These are phyloP conservation scores for Drosophila truncata DNA, from an alignment of 1,140 invertebrate genomes.

Conservation along the genomic window DNA sequence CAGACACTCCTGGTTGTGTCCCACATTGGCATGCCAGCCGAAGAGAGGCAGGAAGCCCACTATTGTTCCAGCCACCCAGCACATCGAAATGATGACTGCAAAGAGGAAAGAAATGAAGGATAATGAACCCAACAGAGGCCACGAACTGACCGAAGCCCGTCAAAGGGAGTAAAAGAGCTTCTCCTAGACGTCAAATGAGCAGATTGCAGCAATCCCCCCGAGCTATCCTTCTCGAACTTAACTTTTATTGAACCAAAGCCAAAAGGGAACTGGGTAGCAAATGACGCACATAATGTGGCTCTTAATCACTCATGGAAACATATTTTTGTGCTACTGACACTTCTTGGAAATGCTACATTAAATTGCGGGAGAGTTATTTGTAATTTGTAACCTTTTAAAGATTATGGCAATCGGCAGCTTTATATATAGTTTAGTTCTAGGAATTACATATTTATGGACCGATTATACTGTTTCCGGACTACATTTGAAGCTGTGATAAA, in stretches of 20 bases:
- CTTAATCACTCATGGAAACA: conserved; percentile 4
- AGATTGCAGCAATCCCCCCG: conserved; percentile 27
- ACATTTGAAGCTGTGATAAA: too few species aligned
- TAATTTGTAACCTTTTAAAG: not conserved
- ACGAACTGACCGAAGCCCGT: conserved; percentile 54
- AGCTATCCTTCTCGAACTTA: conserved; percentile 24
- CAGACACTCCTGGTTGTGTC: conserved; percentile 88
- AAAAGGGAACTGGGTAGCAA: conserved; percentile 13
- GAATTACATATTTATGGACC: not conserved
- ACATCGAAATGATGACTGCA: conserved; percentile 93
- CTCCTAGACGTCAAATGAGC: conserved; percentile 43
- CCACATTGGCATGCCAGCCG: conserved; percentile 91
- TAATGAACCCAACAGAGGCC: conserved; percentile 8
- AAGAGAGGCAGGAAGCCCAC: conserved; percentile 94
- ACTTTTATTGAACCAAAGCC: conserved; percentile 50
- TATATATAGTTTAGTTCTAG: not conserved
- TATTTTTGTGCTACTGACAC: conserved; percentile 1
- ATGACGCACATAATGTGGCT: conserved; percentile 59
- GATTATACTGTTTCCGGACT: not conserved
- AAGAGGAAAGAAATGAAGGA: conserved; percentile 56
- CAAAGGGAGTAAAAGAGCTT: not conserved
- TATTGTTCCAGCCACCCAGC: conserved; percentile 92
- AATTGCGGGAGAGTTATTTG: not conserved
- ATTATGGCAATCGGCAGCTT: not conserved
- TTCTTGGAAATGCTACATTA: not conserved